phyloP scores from a whole-genome alignment of 1,140 invertebrate species.

The Cydia strobilella region DNA sequence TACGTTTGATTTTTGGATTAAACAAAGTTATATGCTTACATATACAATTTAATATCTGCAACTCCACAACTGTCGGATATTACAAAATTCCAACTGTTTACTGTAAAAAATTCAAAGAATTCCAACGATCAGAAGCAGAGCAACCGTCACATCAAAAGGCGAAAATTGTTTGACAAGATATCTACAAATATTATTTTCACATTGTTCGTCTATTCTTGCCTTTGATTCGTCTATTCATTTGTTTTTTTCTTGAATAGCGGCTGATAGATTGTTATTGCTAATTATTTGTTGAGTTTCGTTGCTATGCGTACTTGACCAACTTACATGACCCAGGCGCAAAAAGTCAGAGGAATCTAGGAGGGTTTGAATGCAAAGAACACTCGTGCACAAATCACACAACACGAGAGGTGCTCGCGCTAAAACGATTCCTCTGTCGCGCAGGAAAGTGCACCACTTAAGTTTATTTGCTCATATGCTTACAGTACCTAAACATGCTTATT shows the following conservation, averaged over 20 bases:
- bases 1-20: neutral
- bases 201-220: conserved; percentile 7
- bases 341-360: too few species aligned
- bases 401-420: conserved; percentile 59
- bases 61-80: neutral
- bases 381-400: conserved; percentile 55
- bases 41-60: neutral
- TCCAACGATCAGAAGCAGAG: conserved; percentile 6
- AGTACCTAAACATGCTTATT: conserved; percentile 2
- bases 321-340: too few species aligned
- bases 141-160: conserved; percentile 18
- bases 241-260: neutral
- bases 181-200: conserved; percentile 28
- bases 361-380: conserved; percentile 58
- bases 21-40: neutral
- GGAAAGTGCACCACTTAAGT: conserved; percentile 40
- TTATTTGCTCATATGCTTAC: neutral
- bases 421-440: conserved; percentile 65
- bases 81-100: conserved; percentile 21
- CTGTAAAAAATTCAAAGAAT: conserved; percentile 20
- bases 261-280: conserved; percentile 19
- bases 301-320: neutral
- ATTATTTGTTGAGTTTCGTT: neutral
- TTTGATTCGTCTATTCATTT: conserved; percentile 27
- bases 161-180: conserved; percentile 28